A percentile compares a stretch with the other conserved stretches of the same genome.
phyloP scores from a whole-genome alignment of 2,797 vertebrate species.

The Cossypha polioptera region DNA sequence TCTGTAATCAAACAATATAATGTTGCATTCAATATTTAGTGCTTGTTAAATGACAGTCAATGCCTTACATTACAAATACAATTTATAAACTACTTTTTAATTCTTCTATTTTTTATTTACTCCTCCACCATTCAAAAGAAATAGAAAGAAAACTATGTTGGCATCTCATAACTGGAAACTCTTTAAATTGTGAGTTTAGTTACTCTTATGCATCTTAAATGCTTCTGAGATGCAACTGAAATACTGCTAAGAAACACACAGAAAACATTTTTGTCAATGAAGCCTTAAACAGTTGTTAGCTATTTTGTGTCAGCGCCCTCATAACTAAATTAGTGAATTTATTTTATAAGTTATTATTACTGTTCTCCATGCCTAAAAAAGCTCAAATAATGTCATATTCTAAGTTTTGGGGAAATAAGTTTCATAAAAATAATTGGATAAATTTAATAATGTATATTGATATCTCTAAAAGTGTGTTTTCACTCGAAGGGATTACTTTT shows the following conservation, averaged over 20 bases:
- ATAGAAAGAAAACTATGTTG: neutral
- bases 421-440: neutral
- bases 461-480: neutral
- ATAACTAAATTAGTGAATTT: neutral
- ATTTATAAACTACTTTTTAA: neutral
- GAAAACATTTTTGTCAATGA: neutral
- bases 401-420: neutral
- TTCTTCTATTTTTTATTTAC: neutral
- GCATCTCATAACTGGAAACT: neutral
- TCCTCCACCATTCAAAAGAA: neutral
- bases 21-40: neutral
- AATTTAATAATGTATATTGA: neutral
- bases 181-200: neutral
- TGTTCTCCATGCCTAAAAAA: neutral
- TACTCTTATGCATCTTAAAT: neutral
- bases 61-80: neutral
- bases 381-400: neutral
- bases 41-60: neutral
- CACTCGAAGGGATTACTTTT: neutral
- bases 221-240: neutral
- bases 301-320: neutral
- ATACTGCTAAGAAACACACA: neutral
- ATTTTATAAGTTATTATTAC: neutral
- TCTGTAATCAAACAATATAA: neutral
- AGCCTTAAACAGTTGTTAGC: neutral